These are phyloP conservation scores for Hypomecis atomaria DNA, from an alignment of 2,888 invertebrate species.

Conservation along the genomic window DNA sequence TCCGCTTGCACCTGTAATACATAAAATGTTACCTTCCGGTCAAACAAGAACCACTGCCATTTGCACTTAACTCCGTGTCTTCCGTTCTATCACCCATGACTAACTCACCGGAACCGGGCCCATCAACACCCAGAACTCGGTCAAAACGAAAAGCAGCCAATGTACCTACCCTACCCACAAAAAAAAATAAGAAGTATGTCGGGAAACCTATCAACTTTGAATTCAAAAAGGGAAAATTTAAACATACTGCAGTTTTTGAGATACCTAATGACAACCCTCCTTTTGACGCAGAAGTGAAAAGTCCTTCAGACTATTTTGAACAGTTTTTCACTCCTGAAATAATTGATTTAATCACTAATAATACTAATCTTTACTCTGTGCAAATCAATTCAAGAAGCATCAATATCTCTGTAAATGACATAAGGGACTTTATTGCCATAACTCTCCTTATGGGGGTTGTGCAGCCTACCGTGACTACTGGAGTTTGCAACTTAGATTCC, in stretches of 20 bases:
- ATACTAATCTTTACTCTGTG: background rate
- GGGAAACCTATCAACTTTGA: too few relatives aligned
- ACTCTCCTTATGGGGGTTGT: constrained; percentile 4
- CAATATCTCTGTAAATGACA: constrained; percentile 1
- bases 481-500: constrained; percentile 1
- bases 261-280: background rate
- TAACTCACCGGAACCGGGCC: too few relatives aligned
- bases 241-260: too few relatives aligned
- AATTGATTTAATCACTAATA: background rate
- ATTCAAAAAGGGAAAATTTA: too few relatives aligned
- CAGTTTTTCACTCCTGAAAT: background rate
- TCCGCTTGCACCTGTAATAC: background rate
- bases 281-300: background rate
- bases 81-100: too few relatives aligned
- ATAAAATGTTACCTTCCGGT: background rate
- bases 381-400: background rate
- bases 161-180: background rate
- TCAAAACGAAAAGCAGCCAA: background rate
- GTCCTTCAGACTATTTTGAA: background rate
- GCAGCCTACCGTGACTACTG: background rate
- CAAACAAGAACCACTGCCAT: background rate
- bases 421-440: constrained; percentile 7
- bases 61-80: background rate
- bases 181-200: too few relatives aligned
- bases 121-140: background rate